These are phyloP conservation scores for Eumaeus atala DNA, from an alignment of 1,140 invertebrate species.

Conservation along the genomic window DNA sequence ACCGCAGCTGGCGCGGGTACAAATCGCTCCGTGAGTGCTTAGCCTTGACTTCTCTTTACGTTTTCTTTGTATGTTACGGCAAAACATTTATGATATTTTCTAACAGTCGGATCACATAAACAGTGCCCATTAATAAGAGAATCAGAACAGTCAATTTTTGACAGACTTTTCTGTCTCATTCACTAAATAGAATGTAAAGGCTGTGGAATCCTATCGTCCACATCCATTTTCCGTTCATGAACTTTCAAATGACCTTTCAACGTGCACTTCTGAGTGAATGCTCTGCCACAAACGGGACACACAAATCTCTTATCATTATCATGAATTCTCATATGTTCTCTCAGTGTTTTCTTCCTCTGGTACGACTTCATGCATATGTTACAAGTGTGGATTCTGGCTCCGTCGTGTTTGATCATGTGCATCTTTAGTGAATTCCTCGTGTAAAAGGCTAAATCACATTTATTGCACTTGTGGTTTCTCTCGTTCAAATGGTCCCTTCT, in stretches of 20 bases:
- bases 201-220: constrained; percentile 18
- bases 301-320: constrained; percentile 83
- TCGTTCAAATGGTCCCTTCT: constrained; percentile 65
- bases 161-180: too few species aligned
- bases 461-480: constrained; percentile 62
- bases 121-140: too few species aligned
- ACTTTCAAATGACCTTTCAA: constrained; percentile 69
- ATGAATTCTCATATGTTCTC: constrained; percentile 81
- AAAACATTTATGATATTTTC: too few species aligned
- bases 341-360: constrained; percentile 70
- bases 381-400: constrained; percentile 64
- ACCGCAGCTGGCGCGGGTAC: too few species aligned
- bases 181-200: constrained; percentile 20
- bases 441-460: constrained; percentile 65
- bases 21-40: too few species aligned
- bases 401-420: constrained; percentile 84
- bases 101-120: too few species aligned
- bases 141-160: too few species aligned
- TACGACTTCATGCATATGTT: constrained; percentile 61
- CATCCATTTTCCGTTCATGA: constrained; percentile 42
- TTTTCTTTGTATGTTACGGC: too few species aligned
- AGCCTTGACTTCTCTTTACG: too few species aligned
- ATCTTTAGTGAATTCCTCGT: constrained; percentile 77
- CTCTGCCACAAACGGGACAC: constrained; percentile 79
- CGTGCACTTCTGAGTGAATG: constrained; percentile 77